These are phyloP conservation scores for Cosmia trapezina DNA, from an alignment of 2,888 invertebrate genomes.

Conservation along the genomic window DNA sequence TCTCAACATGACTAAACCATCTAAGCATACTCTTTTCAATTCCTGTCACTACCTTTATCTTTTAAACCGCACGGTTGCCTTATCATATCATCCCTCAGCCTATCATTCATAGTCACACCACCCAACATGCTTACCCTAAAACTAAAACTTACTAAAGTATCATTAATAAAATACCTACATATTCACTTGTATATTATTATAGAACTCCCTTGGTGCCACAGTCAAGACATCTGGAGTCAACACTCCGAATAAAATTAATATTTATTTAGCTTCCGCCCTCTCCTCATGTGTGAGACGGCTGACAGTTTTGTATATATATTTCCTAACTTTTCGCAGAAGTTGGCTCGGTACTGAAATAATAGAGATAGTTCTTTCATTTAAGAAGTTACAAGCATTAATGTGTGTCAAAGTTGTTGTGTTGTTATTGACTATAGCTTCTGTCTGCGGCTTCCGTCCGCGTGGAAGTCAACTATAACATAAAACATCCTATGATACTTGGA, in stretches of 20 bases:
- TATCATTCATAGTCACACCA: too few relatives aligned
- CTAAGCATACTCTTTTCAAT: too few relatives aligned
- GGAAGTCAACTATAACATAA: neutral
- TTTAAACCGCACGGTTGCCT: too few relatives aligned
- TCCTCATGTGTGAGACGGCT: neutral
- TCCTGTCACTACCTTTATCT: too few relatives aligned
- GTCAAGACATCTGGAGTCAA: neutral
- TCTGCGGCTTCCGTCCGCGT: neutral
- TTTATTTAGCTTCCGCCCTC: conserved; percentile 15
- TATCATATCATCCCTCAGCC: too few relatives aligned
- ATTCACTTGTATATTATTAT: neutral
- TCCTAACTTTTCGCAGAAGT: conserved; percentile 15
- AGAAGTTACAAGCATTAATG: neutral
- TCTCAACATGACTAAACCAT: too few relatives aligned
- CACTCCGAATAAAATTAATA: conserved; percentile 29
- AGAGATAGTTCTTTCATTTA: neutral
- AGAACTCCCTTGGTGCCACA: neutral
- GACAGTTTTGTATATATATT: conserved; percentile 32
- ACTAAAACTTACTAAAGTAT: neutral
- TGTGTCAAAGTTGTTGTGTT: neutral
- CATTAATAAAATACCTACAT: too few relatives aligned
- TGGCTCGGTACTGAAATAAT: neutral
- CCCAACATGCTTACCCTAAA: neutral
- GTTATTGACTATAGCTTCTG: neutral
- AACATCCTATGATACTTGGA: neutral